Evolutionary conservation across 2,888 invertebrate genomes (phyloP), one percentile per base, ranked within the genome.

Genomic region (Xanthia togata): DNA sequence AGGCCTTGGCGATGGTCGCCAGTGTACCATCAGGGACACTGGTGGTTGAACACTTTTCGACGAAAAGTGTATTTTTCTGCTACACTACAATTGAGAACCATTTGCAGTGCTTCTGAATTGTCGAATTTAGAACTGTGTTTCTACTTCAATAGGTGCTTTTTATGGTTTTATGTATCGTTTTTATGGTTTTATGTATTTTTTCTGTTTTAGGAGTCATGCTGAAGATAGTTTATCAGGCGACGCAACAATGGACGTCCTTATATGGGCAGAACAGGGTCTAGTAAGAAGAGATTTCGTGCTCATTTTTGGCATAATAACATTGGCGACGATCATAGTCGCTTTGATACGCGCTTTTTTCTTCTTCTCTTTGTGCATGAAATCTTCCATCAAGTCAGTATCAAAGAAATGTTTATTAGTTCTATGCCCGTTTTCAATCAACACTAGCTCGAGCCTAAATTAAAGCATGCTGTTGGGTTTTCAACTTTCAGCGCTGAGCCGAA

Each of bases 321-420:
- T 97, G 4, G 94, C 96, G 0, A 94, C 97, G 6, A 97, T 98
- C 65, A 79, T 97, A 23, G 93, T 97, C n/a, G 97, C 98, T 14
- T 92, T 98, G 68, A 90, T 97, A 20, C 93, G 98, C 88, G 97
- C 98, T 0, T 96, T 97, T 86, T 91, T 97, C 69, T 98, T 98
- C 91, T 98, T 98, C 90, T 96, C 97, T 60, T 90, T 97, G 53
- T 97, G 97, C 83, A 97, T 98, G 97, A 95, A 95, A 69, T 97
- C 98, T 41, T 98, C 98, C 0, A 97, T 97, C 82, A 97, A 94
- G 96, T 96, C 59, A 91, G 93, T 90, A 87, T 65, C 50, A 55
- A 44, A 26, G 26, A 67, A 8, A 4, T 31, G 47, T 14, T 67
- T 47, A 8, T 23, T 35, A 67, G 12, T 23, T 6, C 14, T 65